phyloP scores from a whole-genome alignment of 2,113 vertebrate genomes.

The Colius striatus region DNA sequence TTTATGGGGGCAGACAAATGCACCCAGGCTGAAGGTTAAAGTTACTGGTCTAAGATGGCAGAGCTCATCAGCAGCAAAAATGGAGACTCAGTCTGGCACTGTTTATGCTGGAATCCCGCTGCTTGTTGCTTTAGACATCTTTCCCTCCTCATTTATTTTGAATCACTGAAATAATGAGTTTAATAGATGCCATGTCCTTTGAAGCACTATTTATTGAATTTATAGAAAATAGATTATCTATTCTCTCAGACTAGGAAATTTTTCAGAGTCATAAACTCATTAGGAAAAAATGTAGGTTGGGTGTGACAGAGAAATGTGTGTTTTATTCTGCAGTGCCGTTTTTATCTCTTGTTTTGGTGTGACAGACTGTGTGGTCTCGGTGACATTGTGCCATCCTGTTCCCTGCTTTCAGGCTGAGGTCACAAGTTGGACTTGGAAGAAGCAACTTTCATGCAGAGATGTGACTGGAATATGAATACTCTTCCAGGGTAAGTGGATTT shows the following conservation, averaged over 20 bases:
- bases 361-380: background rate
- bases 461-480: background rate
- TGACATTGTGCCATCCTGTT: background rate
- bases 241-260: background rate
- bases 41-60: background rate
- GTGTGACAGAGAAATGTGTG: slow-evolving; percentile 25
- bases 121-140: background rate
- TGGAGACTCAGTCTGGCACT: background rate
- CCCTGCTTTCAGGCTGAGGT: background rate
- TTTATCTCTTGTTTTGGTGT: background rate
- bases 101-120: background rate
- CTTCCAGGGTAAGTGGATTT: background rate
- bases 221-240: slow-evolving; percentile 24
- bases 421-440: background rate
- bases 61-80: background rate
- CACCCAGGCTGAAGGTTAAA: background rate
- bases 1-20: background rate
- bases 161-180: background rate
- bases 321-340: background rate
- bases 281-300: slow-evolving; percentile 36
- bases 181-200: background rate
- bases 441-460: background rate
- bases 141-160: background rate
- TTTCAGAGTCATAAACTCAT: slow-evolving; percentile 17
- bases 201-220: background rate